Percentiles rank a stretch among this genome's conserved stretches.
phyloP scores from a whole-genome alignment of 2,797 vertebrate species.

The Urosaurus nigricauda region DNA sequence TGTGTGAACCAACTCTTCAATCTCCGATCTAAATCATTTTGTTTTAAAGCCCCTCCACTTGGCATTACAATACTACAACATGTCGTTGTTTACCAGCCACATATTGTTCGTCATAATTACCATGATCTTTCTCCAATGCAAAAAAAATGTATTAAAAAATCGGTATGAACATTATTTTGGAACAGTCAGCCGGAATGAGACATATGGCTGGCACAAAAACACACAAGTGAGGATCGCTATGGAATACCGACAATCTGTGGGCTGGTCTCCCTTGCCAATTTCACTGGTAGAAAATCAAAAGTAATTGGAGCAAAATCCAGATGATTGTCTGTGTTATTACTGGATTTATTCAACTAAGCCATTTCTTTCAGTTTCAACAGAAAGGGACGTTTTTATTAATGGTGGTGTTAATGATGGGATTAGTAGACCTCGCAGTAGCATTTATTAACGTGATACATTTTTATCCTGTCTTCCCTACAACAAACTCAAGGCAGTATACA shows the following conservation, averaged over 20 bases:
- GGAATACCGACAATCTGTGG: conserved; percentile 54
- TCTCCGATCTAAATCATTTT: conserved; percentile 30
- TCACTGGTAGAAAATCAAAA: conserved; percentile 44
- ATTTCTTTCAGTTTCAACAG: conserved; percentile 23
- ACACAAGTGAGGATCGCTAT: conserved; percentile 37
- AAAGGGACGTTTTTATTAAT: conserved; percentile 6
- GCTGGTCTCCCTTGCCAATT: conserved; percentile 27
- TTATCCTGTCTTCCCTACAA: neutral
- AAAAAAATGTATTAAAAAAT: conserved; percentile 17
- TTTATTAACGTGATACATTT: too few relatives aligned
- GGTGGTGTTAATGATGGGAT: too few relatives aligned
- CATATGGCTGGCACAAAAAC: conserved; percentile 40
- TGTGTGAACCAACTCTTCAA: conserved; percentile 36
- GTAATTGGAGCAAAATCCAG: conserved; percentile 38
- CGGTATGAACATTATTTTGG: conserved; percentile 47
- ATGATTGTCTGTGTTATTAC: conserved; percentile 59
- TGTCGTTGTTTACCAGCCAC: conserved; percentile 36
- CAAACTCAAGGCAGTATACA: neutral
- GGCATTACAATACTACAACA: conserved; percentile 29
- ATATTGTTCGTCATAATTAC: conserved; percentile 52
- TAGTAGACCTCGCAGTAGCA: too few relatives aligned
- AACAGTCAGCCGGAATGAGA: conserved; percentile 34
- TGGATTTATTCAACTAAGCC: conserved; percentile 38
- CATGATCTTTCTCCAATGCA: conserved; percentile 40
- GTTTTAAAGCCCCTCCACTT: conserved; percentile 38